Percentiles rank a stretch among this genome's conserved stretches.
Evolutionary conservation across 2,797 vertebrate species (phyloP).

Genomic region (Tachyglossus aculeatus): DNA sequence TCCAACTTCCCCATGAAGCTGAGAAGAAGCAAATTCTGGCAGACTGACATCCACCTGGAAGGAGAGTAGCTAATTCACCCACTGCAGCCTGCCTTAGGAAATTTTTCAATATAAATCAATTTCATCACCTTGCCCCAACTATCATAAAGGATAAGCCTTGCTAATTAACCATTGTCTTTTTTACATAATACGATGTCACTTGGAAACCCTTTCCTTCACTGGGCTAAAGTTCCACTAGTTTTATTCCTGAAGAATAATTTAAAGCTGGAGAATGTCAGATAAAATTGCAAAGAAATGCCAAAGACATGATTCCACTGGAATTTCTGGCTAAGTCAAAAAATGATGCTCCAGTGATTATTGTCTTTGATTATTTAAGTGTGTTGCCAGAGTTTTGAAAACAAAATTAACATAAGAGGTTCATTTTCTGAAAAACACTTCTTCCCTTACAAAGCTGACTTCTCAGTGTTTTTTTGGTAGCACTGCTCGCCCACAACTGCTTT

Average conservation of each 20-base stretch:
- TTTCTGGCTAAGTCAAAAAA: not conserved
- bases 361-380: not conserved
- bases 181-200: not conserved
- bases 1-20: too few relatives aligned
- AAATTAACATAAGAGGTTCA: not conserved
- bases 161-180: too few relatives aligned
- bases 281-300: not conserved
- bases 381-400: not conserved
- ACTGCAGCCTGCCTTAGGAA: too few relatives aligned
- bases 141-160: too few relatives aligned
- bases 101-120: too few relatives aligned
- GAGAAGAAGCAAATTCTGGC: too few relatives aligned
- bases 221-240: not conserved
- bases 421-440: not conserved
- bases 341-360: not conserved
- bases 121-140: too few relatives aligned
- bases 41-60: too few relatives aligned
- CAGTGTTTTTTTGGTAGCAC: not conserved
- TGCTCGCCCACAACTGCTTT: not conserved
- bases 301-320: not conserved
- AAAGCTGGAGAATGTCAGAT: not conserved
- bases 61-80: too few relatives aligned
- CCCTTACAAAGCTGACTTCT: not conserved
- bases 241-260: not conserved
- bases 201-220: not conserved